These are phyloP conservation scores for Ctenochaetus hawaiiensis DNA, from an alignment of 2,797 vertebrate genomes.

Conservation along the genomic window DNA sequence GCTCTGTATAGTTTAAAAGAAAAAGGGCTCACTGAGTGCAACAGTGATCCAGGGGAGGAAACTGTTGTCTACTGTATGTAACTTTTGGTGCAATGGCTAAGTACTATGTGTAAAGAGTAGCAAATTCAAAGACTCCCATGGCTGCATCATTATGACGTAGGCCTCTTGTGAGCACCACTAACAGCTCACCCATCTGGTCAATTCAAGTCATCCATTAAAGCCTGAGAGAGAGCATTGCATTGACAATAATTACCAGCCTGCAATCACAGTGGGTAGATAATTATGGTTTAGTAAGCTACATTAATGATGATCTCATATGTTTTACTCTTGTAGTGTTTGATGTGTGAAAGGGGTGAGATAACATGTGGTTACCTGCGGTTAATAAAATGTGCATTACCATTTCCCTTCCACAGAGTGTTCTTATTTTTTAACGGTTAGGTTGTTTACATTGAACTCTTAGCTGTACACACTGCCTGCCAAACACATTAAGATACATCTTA, in stretches of 20 bases:
- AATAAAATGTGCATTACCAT: background rate
- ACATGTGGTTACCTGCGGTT: background rate
- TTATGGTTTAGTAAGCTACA: conserved; percentile 4
- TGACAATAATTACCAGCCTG: conserved; percentile 59
- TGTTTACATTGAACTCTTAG: conserved; percentile 6
- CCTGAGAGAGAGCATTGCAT: conserved; percentile 36
- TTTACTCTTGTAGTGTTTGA: background rate
- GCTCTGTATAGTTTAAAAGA: conserved; percentile 18
- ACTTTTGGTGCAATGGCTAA: background rate
- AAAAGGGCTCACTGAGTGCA: background rate
- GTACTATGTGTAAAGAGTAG: conserved; percentile 7
- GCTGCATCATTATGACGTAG: conserved; percentile 33
- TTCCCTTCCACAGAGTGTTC: background rate
- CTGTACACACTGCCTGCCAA: background rate
- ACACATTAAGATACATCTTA: conserved; percentile 27
- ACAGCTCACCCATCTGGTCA: conserved; percentile 65
- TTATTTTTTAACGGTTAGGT: background rate
- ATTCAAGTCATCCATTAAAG: conserved; percentile 45
- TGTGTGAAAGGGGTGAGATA: background rate
- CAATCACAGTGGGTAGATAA: conserved; percentile 47
- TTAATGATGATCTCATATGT: conserved; percentile 14
- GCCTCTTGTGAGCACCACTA: conserved; percentile 14
- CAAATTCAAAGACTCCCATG: conserved; percentile 15
- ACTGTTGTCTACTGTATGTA: background rate
- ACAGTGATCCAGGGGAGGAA: background rate